A percentile compares a stretch with the other conserved stretches of the same genome.
phyloP scores from a whole-genome alignment of 2,888 invertebrate genomes.

The Calliscelio sp. region DNA sequence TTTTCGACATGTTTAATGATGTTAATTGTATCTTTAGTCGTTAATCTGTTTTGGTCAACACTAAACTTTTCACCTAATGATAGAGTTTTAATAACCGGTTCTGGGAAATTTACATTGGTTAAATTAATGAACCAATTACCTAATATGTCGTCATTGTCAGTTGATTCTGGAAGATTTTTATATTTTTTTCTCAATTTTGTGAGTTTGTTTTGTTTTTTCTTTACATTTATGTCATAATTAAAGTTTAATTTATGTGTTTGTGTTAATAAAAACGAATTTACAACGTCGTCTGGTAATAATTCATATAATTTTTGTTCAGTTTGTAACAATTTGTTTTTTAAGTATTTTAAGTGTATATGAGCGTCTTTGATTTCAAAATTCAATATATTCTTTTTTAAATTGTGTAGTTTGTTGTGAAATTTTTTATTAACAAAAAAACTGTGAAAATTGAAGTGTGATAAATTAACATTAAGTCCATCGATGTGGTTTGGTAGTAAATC shows the following conservation, averaged over 20 bases:
- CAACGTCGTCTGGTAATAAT: background rate
- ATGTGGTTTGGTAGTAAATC: background rate
- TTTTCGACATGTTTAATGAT: background rate
- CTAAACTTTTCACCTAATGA: too few species aligned
- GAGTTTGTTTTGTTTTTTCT: background rate
- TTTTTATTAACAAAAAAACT: background rate
- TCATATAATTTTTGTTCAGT: background rate
- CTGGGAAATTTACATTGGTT: too few species aligned
- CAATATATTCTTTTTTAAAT: background rate
- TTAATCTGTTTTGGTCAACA: background rate
- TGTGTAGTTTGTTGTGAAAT: background rate
- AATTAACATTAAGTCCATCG: background rate
- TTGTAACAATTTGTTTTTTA: background rate
- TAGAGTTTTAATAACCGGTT: background rate
- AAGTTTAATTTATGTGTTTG: background rate
- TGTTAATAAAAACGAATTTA: background rate
- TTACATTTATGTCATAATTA: background rate
- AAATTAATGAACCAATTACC: too few species aligned
- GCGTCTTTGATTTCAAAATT: slow-evolving; percentile 2
- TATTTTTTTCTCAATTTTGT: background rate
- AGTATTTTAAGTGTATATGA: background rate
- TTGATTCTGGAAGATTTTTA: too few species aligned
- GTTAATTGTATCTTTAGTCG: background rate
- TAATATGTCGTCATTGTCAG: too few species aligned
- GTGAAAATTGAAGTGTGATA: background rate